A percentile compares a stretch with the other conserved stretches of the same genome.
phyloP scores from a whole-genome alignment of 2,113 vertebrate species.

The Oryzias woworae region DNA sequence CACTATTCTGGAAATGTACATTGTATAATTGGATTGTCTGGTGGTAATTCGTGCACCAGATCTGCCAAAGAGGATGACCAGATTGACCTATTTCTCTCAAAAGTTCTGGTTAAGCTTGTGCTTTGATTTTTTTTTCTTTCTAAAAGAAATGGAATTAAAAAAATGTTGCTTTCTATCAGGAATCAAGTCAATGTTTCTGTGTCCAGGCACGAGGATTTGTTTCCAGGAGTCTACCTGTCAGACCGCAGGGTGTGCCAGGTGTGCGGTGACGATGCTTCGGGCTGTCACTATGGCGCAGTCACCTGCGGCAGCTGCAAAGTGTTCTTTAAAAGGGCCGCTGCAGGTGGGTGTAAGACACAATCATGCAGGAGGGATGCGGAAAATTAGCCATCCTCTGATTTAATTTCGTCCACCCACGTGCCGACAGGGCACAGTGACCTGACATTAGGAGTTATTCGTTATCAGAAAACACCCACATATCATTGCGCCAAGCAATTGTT shows the following conservation, averaged over 20 bases:
- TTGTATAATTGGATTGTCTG: conserved; percentile 18
- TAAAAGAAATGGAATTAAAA: background rate
- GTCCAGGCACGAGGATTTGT: conserved; percentile 62
- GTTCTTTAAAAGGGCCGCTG: conserved; percentile 81
- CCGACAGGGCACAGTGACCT: conserved; percentile 59
- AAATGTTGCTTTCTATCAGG: background rate
- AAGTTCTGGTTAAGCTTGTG: background rate
- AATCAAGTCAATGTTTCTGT: conserved; percentile 1
- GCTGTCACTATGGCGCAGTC: conserved; percentile 88
- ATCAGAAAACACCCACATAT: conserved; percentile 57
- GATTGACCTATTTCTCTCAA: conserved; percentile 5
- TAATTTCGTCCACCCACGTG: conserved; percentile 62
- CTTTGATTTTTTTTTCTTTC: background rate
- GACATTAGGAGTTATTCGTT: conserved; percentile 52
- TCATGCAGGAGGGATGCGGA: background rate
- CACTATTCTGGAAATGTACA: background rate
- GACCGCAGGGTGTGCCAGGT: conserved; percentile 92
- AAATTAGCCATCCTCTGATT: conserved; percentile 32
- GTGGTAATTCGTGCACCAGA: background rate
- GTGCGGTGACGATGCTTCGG: conserved; percentile 89
- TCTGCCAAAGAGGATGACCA: background rate
- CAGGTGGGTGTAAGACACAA: conserved; percentile 55
- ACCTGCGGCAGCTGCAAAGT: conserved; percentile 98
- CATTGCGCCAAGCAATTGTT: conserved; percentile 36
- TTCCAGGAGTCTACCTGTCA: conserved; percentile 84